These are phyloP conservation scores for Rhinichthys klamathensis DNA, from an alignment of 2,113 vertebrate genomes.

Conservation along the genomic window DNA sequence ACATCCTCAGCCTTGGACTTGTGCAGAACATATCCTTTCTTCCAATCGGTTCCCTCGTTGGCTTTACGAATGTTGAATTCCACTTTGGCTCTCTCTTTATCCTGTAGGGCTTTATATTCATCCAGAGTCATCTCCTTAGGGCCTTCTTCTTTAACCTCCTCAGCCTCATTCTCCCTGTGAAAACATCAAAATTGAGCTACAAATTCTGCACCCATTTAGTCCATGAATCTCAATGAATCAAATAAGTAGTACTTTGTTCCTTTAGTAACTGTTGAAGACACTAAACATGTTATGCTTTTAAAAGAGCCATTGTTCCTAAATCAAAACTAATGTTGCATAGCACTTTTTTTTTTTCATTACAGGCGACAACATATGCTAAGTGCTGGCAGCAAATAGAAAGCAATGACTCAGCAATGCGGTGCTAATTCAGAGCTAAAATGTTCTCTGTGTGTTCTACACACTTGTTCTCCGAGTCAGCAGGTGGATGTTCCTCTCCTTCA, in stretches of 20 bases:
- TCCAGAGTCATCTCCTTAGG: constrained; percentile 99
- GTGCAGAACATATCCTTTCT: constrained; percentile 96
- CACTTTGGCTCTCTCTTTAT: constrained; percentile 94
- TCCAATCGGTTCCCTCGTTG: constrained; percentile 96
- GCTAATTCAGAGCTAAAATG: neutral
- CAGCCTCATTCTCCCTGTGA: constrained; percentile 93
- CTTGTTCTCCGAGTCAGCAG: constrained; percentile 97
- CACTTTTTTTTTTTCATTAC: no score
- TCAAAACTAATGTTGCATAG: neutral
- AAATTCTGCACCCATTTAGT: neutral
- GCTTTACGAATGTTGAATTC: constrained; percentile 99
- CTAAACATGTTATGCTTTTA: neutral
- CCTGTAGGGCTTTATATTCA: constrained; percentile 98
- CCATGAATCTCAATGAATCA: neutral
- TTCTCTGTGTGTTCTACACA: constrained; percentile 67
- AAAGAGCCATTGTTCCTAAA: neutral
- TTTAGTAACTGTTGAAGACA: neutral
- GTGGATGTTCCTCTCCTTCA: constrained; percentile 95
- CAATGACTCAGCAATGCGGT: neutral
- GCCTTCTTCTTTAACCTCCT: constrained; percentile 96
- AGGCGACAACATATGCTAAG: no score
- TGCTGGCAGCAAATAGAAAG: neutral
- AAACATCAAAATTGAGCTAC: constrained; percentile 28
- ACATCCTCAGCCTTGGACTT: constrained; percentile 98
- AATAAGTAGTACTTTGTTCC: neutral